phyloP scores from a whole-genome alignment of 2,113 vertebrate genomes.

The Turnix velox region DNA sequence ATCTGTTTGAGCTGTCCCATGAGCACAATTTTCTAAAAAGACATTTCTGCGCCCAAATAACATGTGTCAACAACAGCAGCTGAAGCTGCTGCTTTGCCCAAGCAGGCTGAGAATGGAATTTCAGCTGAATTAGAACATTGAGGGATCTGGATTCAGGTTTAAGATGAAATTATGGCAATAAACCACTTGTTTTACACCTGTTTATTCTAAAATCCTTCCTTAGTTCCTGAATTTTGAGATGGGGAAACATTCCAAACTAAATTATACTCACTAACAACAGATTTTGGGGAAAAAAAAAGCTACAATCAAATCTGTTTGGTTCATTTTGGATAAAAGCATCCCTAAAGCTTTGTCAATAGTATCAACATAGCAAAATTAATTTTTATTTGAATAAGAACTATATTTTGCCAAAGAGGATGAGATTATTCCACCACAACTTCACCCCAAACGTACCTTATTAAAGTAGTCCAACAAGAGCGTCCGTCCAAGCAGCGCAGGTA shows the following conservation, averaged over 20 bases:
- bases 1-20: fast-evolving
- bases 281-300: neutral
- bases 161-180: too few species aligned
- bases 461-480: constrained; percentile 98
- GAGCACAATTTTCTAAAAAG: neutral
- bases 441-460: constrained; percentile 85
- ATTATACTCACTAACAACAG: neutral
- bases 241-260: neutral
- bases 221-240: neutral
- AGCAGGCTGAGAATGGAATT: neutral
- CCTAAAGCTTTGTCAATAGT: neutral
- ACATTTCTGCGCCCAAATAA: neutral
- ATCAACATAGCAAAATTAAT: neutral
- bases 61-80: neutral
- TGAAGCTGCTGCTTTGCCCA: neutral
- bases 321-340: neutral
- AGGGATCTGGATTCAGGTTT: neutral
- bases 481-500: constrained; percentile 98
- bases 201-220: neutral
- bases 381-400: too few species aligned
- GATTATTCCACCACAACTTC: neutral
- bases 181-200: neutral
- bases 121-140: neutral
- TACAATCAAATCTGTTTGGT: neutral
- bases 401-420: neutral